phyloP scores from a whole-genome alignment of 2,797 vertebrate genomes.

The Coregonus sp. region DNA sequence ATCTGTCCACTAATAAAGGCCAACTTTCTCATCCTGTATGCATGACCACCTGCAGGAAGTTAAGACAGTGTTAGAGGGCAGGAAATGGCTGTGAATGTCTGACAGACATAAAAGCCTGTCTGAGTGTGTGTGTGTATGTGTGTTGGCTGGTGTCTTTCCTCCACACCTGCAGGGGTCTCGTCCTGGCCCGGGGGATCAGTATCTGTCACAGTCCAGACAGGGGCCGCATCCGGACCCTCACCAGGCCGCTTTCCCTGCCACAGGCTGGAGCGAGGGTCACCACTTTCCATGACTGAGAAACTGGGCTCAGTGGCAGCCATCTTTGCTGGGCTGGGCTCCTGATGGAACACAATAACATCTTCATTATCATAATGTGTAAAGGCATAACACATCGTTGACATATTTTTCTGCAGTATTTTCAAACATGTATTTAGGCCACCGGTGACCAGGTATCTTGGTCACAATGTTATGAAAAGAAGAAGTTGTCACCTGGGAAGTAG shows the following conservation, averaged over 20 bases:
- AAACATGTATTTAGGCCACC: background rate
- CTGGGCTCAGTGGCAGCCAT: constrained; percentile 61
- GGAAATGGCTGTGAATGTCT: constrained; percentile 49
- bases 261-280: constrained; percentile 35
- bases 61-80: constrained; percentile 45
- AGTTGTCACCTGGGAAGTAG: constrained; percentile 59
- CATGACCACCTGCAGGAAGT: constrained; percentile 55
- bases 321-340: constrained; percentile 74
- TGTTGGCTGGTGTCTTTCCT: constrained; percentile 25
- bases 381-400: background rate
- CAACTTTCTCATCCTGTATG: background rate
- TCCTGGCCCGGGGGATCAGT: constrained; percentile 30
- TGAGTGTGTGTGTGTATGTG: background rate
- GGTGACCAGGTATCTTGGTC: background rate
- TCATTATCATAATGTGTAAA: background rate
- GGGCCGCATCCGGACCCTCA: constrained; percentile 41
- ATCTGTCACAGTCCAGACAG: constrained; percentile 51
- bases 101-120: constrained; percentile 31
- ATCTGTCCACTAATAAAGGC: background rate
- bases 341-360: background rate
- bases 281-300: constrained; percentile 34
- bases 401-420: constrained; percentile 41
- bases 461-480: background rate
- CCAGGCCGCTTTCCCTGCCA: constrained; percentile 59
- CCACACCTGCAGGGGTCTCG: constrained; percentile 58